These are phyloP conservation scores for Microtus oregoni DNA, from an alignment of 2,113 vertebrate genomes.

Conservation along the genomic window DNA sequence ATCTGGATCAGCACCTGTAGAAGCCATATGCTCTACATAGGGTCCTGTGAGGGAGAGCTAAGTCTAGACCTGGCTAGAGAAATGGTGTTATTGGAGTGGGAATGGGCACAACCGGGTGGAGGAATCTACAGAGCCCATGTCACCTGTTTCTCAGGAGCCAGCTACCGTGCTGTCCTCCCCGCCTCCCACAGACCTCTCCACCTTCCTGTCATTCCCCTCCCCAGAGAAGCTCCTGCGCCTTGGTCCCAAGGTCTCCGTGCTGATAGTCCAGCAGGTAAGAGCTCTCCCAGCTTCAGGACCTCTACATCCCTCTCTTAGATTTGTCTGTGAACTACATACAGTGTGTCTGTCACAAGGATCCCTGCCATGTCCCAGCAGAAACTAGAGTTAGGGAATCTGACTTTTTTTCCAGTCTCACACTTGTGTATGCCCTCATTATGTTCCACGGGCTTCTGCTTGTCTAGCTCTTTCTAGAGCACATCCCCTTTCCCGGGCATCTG, in stretches of 20 bases:
- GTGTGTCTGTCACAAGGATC: not conserved
- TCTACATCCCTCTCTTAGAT: not conserved
- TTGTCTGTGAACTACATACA: not conserved
- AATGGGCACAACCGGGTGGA: not conserved
- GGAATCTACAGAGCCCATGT: not conserved
- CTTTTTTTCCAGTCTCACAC: not conserved
- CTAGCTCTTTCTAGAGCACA: not conserved
- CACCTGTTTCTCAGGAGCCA: conserved; percentile 84
- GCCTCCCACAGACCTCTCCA: conserved; percentile 90
- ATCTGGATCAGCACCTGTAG: not conserved
- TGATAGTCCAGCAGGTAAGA: conserved; percentile 94
- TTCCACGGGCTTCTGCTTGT: not conserved
- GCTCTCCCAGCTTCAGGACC: rapidly evolving
- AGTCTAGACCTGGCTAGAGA: not conserved
- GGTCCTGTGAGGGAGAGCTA: not conserved
- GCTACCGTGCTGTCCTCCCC: conserved; percentile 86
- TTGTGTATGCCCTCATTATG: rapidly evolving
- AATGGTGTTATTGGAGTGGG: too few species aligned
- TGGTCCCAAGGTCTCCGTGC: conserved; percentile 90
- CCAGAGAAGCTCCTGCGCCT: conserved; percentile 96
- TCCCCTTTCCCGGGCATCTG: not conserved
- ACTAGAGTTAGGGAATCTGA: not conserved
- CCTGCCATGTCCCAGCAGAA: rapidly evolving
- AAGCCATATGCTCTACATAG: not conserved
- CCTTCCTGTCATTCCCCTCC: conserved; percentile 96